phyloP scores from a whole-genome alignment of 2,888 invertebrate genomes.

The Fabriciana adippe region DNA sequence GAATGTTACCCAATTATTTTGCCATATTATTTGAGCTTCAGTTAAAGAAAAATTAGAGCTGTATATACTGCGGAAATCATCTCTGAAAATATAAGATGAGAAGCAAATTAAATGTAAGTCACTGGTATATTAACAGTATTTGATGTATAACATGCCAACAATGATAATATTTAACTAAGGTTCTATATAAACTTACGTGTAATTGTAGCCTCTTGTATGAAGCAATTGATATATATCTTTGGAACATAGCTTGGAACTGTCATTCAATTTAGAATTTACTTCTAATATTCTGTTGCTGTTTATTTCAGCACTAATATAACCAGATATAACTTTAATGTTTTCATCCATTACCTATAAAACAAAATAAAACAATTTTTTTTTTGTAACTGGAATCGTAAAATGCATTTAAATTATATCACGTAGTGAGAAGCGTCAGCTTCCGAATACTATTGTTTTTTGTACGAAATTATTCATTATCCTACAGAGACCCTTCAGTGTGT shows the following conservation, averaged over 20 bases:
- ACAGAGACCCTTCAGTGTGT: too few relatives aligned
- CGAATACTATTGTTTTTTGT: background rate
- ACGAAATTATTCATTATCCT: too few relatives aligned
- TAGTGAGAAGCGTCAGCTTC: too few relatives aligned
- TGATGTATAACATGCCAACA: too few relatives aligned
- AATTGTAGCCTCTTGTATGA: slow-evolving; percentile 1
- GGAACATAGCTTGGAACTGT: background rate
- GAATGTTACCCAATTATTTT: slow-evolving; percentile 89
- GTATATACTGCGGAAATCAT: slow-evolving; percentile 53
- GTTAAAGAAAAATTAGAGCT: slow-evolving; percentile 49
- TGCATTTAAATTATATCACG: background rate
- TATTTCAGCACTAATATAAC: background rate
- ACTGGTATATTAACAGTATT: background rate
- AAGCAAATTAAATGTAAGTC: background rate
- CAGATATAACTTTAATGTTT: background rate
- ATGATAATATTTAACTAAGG: too few relatives aligned
- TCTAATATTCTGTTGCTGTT: background rate
- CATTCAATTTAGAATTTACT: background rate
- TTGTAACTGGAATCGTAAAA: background rate
- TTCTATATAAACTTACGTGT: slow-evolving; percentile 6
- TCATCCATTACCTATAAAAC: slow-evolving; percentile 10
- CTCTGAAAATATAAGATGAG: slow-evolving; percentile 44
- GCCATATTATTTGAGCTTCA: slow-evolving; percentile 80
- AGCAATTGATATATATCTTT: slow-evolving; percentile 13
- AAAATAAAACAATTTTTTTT: background rate